phyloP scores from a whole-genome alignment of 2,113 vertebrate genomes.

The Oncorhynchus tshawytscha region DNA sequence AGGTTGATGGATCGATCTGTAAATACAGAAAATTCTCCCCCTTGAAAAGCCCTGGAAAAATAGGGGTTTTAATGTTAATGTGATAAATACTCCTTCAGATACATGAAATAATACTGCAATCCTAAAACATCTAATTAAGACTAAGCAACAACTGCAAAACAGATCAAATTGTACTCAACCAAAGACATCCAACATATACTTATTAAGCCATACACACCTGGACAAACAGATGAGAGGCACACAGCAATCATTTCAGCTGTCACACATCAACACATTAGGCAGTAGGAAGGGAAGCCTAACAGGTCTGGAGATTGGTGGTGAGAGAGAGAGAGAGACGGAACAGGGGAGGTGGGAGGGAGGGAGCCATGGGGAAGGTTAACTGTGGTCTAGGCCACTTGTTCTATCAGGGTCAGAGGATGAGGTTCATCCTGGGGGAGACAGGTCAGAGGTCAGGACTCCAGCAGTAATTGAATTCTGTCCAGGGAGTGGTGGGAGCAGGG shows the following conservation, averaged over 20 bases:
- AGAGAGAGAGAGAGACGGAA: not conserved
- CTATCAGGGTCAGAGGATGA: slow-evolving; percentile 55
- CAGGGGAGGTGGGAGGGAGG: not conserved
- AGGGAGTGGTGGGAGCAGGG: slow-evolving; percentile 18
- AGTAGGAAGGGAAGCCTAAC: not conserved
- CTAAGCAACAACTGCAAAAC: not conserved
- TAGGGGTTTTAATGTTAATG: slow-evolving; percentile 9
- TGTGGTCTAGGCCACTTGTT: slow-evolving; percentile 16
- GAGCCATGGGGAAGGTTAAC: slow-evolving; percentile 27
- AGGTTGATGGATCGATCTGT: slow-evolving; percentile 64
- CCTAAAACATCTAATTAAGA: not conserved
- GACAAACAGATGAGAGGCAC: not conserved
- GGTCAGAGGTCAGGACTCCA: slow-evolving; percentile 62
- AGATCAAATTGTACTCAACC: too few relatives aligned
- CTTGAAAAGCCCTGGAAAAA: slow-evolving; percentile 22
- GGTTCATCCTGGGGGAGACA: slow-evolving; percentile 51
- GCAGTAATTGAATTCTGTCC: slow-evolving; percentile 85
- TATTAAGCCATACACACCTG: too few relatives aligned
- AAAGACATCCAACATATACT: too few relatives aligned
- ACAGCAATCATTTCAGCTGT: not conserved
- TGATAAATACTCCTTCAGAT: not conserved
- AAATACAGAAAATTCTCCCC: slow-evolving; percentile 51
- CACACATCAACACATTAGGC: not conserved
- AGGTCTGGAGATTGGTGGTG: not conserved
- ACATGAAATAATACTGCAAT: not conserved